Conservation (phyloP, 2,797 vertebrate genomes). For the Yasuhikotakia modesta region DNA sequence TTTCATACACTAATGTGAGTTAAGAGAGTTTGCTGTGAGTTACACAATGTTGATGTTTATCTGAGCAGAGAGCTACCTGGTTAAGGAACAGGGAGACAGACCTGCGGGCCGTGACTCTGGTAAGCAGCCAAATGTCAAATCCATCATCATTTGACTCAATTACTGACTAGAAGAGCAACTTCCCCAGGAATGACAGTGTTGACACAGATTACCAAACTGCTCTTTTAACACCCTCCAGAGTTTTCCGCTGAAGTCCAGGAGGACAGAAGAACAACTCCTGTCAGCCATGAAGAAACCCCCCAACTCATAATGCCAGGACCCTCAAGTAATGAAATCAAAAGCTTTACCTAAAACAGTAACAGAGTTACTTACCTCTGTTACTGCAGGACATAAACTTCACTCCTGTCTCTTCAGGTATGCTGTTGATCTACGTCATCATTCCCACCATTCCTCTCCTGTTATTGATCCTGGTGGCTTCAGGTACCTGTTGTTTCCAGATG, state of each 20-base stretch:
- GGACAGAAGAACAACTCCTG: constrained; percentile 73
- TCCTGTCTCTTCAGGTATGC: constrained; percentile 80
- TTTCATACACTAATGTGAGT: too few relatives aligned
- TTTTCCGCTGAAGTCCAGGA: constrained; percentile 70
- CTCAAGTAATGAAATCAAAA: constrained; percentile 71
- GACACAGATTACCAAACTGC: background rate
- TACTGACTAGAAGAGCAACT: background rate
- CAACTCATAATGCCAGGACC: constrained; percentile 82
- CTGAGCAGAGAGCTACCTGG: constrained; percentile 71
- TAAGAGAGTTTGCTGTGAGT: background rate
- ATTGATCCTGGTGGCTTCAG: constrained; percentile 93
- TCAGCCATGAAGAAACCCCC: constrained; percentile 74
- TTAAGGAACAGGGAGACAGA: constrained; percentile 73
- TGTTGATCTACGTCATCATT: constrained; percentile 92
- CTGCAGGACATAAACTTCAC: too few relatives aligned
- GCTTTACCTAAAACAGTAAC: too few relatives aligned
- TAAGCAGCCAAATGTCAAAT: constrained; percentile 11
- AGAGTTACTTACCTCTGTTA: too few relatives aligned
- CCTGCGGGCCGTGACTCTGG: constrained; percentile 66
- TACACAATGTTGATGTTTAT: background rate
- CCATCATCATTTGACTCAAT: background rate
- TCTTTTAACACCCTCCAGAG: too few relatives aligned
- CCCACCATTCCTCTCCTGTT: constrained; percentile 92
- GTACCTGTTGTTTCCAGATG: constrained; percentile 93
- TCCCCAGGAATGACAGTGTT: background rate